A percentile compares a stretch with the other conserved stretches of the same genome.
Evolutionary conservation across 2,113 vertebrate genomes (phyloP).

Genomic region (Oreocharis arfaki): DNA sequence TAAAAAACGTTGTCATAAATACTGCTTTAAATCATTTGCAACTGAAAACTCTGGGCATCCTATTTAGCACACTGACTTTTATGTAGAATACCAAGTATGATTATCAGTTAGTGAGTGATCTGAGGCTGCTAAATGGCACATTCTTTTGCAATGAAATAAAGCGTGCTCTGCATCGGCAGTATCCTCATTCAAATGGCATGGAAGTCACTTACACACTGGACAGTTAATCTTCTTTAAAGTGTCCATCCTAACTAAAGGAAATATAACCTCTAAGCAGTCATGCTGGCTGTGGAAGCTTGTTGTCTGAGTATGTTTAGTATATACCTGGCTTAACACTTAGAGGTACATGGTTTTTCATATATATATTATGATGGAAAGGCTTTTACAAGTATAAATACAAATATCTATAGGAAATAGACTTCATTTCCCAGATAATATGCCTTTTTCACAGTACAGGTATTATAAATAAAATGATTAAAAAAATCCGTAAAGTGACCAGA

Average conservation of each 20-base stretch:
- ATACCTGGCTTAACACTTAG: neutral
- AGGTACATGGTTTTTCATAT: neutral
- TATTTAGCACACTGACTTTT: neutral
- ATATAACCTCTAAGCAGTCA: neutral
- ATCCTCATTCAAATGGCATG: neutral
- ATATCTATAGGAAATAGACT: neutral
- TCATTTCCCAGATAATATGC: neutral
- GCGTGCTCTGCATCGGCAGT: neutral
- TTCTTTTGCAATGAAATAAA: neutral
- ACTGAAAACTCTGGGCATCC: neutral
- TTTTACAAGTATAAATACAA: neutral
- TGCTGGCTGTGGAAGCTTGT: neutral
- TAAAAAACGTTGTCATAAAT: neutral
- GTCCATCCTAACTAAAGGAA: neutral
- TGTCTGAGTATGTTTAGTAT: neutral
- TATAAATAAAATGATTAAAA: neutral
- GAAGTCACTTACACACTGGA: neutral
- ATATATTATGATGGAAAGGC: neutral
- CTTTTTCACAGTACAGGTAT: neutral
- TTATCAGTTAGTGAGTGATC: neutral
- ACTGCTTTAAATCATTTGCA: neutral
- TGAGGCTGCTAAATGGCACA: neutral
- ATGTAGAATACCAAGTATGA: neutral
- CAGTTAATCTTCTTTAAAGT: neutral
- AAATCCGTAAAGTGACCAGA: neutral